Percentiles rank a stretch among this genome's conserved stretches.
phyloP scores from a whole-genome alignment of 2,797 vertebrate species.

The Lateolabrax maculatus region DNA sequence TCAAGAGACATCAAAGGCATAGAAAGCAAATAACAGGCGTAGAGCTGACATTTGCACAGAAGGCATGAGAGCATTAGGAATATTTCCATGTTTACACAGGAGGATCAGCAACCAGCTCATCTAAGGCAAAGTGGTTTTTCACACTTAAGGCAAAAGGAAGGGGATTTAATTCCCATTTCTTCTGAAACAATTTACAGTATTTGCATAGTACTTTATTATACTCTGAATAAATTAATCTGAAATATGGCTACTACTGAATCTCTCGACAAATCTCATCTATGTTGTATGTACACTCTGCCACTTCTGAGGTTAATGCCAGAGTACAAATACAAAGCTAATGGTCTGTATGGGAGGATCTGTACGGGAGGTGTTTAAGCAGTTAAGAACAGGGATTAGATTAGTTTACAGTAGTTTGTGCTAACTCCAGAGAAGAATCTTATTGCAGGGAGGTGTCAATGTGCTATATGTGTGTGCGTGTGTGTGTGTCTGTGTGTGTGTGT shows the following conservation, averaged over 20 bases:
- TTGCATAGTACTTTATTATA: background rate
- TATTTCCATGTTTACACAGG: background rate
- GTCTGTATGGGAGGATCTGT: constrained; percentile 33
- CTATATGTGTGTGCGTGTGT: constrained; percentile 18
- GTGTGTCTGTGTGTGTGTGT: constrained; percentile 8
- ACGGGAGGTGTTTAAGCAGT: constrained; percentile 60
- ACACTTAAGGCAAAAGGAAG: background rate
- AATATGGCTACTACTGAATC: background rate
- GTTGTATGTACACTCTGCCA: background rate
- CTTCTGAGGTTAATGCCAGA: constrained; percentile 2
- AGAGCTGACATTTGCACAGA: fast-evolving
- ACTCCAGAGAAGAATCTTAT: constrained; percentile 62
- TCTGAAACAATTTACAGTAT: constrained; percentile 22
- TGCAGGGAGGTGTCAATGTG: constrained; percentile 53
- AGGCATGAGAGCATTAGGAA: background rate
- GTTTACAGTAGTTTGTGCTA: constrained; percentile 62
- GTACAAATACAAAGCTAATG: constrained; percentile 41
- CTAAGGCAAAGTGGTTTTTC: constrained; percentile 6
- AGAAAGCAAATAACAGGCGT: background rate
- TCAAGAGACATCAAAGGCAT: background rate
- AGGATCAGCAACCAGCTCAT: constrained; percentile 1
- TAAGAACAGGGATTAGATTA: constrained; percentile 63
- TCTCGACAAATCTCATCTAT: background rate
- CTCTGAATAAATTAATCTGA: background rate
- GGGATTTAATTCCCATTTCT: constrained; percentile 2